Evolutionary conservation across 2,113 vertebrate species (phyloP), one percentile per base, ranked within the genome.

Genomic region (Osmerus eperlanus): DNA sequence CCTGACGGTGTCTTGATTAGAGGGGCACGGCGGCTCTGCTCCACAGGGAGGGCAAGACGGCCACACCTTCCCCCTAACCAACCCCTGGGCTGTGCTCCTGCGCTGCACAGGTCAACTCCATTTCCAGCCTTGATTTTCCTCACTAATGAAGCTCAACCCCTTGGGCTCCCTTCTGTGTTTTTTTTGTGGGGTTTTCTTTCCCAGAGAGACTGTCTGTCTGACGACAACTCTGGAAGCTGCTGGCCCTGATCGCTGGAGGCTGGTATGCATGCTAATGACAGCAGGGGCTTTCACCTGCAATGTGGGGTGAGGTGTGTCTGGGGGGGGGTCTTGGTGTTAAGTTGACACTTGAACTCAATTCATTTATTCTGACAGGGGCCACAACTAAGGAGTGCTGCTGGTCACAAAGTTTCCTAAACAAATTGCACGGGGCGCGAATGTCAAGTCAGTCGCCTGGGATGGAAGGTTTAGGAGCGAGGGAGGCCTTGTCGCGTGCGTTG

Each of bases 81-180:
- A 47, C 62, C 53, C 66, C 52, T 19, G 36, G 59, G 68, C 25
- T 23, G 74, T 65, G 47, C 51, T 12, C 13, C 64, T 8, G 12
- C 21, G 23, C 64, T 21, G 36, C 25, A 36, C 16, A 36, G 79
- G 79, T 74, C 68, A 68, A 77, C 67, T 71, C 76, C 64, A 74
- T 81, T 74, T 64, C 66, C 54, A 68, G 32, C 15, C 32, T 62
- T 54, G 62, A 56, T 55, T 66, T 71, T 76, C 21, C 41, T 54
- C 63, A 61, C 16, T 76, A 72, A 75, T 71, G 63, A 75, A 64
- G n/a, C 52, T 63, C 55, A 62, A 68, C 32, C 70, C 61, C 53
- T 36, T 4, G 18, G 60, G 2, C 11, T 64, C 64, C 23, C n/a
- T 51, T 65, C 15, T 47, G 41, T 7, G 1, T 18, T 70, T 56